These are phyloP conservation scores for Thalassaphorura encarpata DNA, from an alignment of 1,140 invertebrate species.

Conservation along the genomic window DNA sequence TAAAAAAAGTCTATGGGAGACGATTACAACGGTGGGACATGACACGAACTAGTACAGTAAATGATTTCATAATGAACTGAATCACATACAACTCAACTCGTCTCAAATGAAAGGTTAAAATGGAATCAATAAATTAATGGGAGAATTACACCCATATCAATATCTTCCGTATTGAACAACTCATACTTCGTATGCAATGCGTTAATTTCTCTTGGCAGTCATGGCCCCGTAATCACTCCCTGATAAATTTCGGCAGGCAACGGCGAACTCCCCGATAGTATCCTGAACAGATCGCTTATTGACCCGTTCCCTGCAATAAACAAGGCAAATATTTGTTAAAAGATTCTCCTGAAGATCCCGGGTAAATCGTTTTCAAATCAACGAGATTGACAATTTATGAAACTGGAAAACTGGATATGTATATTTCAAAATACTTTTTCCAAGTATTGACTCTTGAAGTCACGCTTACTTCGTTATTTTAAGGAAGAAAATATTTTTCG, in stretches of 20 bases:
- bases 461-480: constrained; percentile 27
- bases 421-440: too few relatives aligned
- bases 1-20: too few relatives aligned
- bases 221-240: constrained; percentile 27
- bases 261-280: constrained; percentile 29
- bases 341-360: not conserved
- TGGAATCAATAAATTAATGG: too few relatives aligned
- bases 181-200: not conserved
- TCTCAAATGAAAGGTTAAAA: too few relatives aligned
- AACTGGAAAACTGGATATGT: too few relatives aligned
- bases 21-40: too few relatives aligned
- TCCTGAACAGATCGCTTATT: constrained; percentile 27
- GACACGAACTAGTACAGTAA: too few relatives aligned
- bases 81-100: too few relatives aligned
- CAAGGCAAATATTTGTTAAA: not conserved
- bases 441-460: not conserved
- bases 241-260: constrained; percentile 27
- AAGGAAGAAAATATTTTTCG: constrained; percentile 25
- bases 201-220: constrained; percentile 22
- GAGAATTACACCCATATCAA: too few relatives aligned
- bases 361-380: too few relatives aligned
- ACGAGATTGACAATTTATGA: too few relatives aligned
- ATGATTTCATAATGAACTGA: too few relatives aligned
- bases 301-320: constrained; percentile 23
- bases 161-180: not conserved